These are phyloP conservation scores for Hippocampus zosterae DNA, from an alignment of 2,113 vertebrate species.

Conservation along the genomic window DNA sequence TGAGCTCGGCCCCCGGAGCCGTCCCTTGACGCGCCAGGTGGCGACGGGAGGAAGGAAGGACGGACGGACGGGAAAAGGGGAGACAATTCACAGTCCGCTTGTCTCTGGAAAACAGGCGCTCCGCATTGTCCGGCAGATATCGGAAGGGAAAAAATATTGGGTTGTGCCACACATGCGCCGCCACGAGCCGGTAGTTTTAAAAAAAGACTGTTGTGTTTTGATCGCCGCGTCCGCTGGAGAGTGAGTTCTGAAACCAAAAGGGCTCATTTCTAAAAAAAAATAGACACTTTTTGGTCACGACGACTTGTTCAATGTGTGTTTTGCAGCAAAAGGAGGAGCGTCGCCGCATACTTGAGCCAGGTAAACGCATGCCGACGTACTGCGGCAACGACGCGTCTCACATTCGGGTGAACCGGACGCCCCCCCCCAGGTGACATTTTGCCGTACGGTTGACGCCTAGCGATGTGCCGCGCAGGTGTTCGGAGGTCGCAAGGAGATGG, in stretches of 20 bases:
- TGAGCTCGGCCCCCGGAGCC: constrained; percentile 7
- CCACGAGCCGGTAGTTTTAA: not conserved
- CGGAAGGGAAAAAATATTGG: not conserved
- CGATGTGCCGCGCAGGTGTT: constrained; percentile 43
- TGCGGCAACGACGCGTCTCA: too few relatives aligned
- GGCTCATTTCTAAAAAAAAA: too few relatives aligned
- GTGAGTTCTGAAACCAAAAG: not conserved
- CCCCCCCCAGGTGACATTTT: too few relatives aligned
- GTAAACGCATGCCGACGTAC: constrained; percentile 33
- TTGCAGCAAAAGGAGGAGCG: constrained; percentile 71
- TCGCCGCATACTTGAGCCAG: constrained; percentile 66
- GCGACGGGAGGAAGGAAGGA: constrained; percentile 47
- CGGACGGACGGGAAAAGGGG: constrained; percentile 33
- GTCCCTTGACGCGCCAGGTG: constrained; percentile 22
- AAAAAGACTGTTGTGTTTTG: not conserved
- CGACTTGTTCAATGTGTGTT: constrained; percentile 33
- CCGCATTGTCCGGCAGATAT: not conserved
- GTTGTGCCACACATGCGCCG: not conserved
- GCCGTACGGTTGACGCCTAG: too few relatives aligned
- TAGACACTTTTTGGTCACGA: constrained; percentile 7
- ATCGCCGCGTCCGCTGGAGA: not conserved
- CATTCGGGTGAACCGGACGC: too few relatives aligned
- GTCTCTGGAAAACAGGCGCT: not conserved
- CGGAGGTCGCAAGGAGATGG: constrained; percentile 68
- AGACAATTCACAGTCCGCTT: constrained; percentile 54